Percentiles rank a stretch among this genome's conserved stretches.
Evolutionary conservation across 2,113 vertebrate genomes (phyloP).

Genomic region (Solea solea): DNA sequence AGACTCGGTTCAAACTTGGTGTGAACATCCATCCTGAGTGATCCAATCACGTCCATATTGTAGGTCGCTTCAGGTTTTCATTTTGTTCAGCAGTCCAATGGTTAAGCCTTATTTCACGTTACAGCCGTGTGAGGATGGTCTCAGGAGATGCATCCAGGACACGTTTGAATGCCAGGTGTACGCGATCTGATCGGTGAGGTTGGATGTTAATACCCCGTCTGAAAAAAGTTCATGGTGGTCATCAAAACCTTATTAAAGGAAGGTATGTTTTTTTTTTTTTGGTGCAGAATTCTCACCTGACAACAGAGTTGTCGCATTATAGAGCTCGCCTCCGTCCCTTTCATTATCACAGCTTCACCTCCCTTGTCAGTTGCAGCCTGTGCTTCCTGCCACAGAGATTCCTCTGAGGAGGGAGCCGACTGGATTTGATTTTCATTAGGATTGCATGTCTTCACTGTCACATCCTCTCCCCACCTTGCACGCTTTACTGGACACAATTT

Average conservation of each 20-base stretch:
- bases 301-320: not conserved
- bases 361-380: conserved; percentile 44
- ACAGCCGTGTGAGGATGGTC: no score
- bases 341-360: conserved; percentile 50
- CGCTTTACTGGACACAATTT: conserved; percentile 82
- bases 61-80: no score
- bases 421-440: conserved; percentile 81
- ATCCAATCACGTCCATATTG: no score
- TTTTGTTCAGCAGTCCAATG: no score
- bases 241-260: conserved; percentile 1
- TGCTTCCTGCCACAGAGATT: conserved; percentile 40
- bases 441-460: conserved; percentile 79
- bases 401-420: conserved; percentile 40
- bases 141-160: no score
- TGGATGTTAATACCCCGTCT: no score
- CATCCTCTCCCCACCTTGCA: conserved; percentile 69
- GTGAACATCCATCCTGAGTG: no score
- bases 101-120: no score
- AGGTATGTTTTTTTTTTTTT: not conserved
- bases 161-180: no score
- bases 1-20: no score
- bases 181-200: no score
- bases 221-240: conserved; percentile 9
- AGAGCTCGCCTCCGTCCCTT: conserved; percentile 7
- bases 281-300: conserved; percentile 8